Percentiles rank a stretch among this genome's conserved stretches.
Conservation (phyloP, 1,140 invertebrate genomes). For the Sminthurides bifidus region DNA sequence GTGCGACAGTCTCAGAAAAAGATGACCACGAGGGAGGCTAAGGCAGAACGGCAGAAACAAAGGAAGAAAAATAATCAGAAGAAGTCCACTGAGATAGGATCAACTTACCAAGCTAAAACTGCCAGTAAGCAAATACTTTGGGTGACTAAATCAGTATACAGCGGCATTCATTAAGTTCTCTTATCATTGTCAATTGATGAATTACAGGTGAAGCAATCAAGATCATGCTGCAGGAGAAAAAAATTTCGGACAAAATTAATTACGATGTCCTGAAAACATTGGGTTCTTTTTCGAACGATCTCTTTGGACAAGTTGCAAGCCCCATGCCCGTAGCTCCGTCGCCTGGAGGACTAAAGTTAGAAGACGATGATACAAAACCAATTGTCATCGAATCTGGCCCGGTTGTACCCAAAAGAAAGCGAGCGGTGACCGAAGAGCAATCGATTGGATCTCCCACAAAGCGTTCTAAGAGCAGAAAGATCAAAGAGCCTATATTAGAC, state of each 20-base stretch:
- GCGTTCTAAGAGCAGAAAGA: slow-evolving; percentile 36
- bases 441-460: slow-evolving; percentile 9
- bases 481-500: slow-evolving; percentile 31
- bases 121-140: slow-evolving; percentile 42
- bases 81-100: slow-evolving; percentile 45
- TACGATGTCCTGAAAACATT: slow-evolving; percentile 70
- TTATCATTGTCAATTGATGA: slow-evolving; percentile 9
- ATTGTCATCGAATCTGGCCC: slow-evolving; percentile 33
- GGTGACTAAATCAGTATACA: not conserved
- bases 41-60: slow-evolving; percentile 3
- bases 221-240: slow-evolving; percentile 88
- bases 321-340: not conserved
- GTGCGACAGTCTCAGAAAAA: slow-evolving; percentile 50
- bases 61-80: slow-evolving; percentile 46
- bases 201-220: slow-evolving; percentile 71
- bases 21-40: slow-evolving; percentile 24
- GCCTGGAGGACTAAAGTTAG: not conserved
- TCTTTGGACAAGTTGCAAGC: not conserved
- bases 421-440: slow-evolving; percentile 7
- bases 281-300: not conserved
- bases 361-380: not conserved
- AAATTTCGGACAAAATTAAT: slow-evolving; percentile 92
- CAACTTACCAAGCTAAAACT: slow-evolving; percentile 51
- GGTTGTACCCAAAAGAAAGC: slow-evolving; percentile 16
- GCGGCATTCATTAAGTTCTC: slow-evolving; percentile 1